phyloP scores from a whole-genome alignment of 2,888 invertebrate genomes.

The Sphaerophoria taeniata region DNA sequence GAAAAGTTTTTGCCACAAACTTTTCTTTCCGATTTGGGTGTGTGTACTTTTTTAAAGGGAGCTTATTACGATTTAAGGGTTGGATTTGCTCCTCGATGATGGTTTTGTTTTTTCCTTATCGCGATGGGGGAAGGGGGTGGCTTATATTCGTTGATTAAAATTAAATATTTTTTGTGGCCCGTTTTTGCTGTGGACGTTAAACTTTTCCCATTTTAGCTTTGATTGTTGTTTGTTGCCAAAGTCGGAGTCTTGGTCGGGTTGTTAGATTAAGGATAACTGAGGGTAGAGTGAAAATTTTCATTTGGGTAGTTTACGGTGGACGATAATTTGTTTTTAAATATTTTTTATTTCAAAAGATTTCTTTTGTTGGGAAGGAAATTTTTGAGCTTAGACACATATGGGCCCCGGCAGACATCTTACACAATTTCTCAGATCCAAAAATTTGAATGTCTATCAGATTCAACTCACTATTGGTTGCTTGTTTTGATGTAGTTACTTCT shows the following conservation, averaged over 20 bases:
- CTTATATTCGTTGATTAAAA: slow-evolving; percentile 70
- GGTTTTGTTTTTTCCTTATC: slow-evolving; percentile 3
- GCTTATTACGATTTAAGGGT: slow-evolving; percentile 74
- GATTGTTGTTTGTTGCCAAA: slow-evolving; percentile 66
- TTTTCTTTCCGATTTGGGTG: slow-evolving; percentile 36
- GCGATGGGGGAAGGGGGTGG: slow-evolving; percentile 12
- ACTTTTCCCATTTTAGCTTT: slow-evolving; percentile 69
- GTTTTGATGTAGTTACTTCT: too few relatives aligned
- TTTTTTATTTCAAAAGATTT: slow-evolving; percentile 66
- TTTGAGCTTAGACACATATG: too few relatives aligned
- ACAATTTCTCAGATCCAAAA: too few relatives aligned
- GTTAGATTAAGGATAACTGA: background rate
- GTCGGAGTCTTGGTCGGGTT: background rate
- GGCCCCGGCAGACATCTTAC: too few relatives aligned
- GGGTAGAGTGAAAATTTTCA: slow-evolving; percentile 63
- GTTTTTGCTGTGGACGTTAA: slow-evolving; percentile 30
- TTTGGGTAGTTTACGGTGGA: slow-evolving; percentile 56
- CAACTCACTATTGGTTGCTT: too few relatives aligned
- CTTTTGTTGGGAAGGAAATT: slow-evolving; percentile 6
- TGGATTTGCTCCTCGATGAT: slow-evolving; percentile 53
- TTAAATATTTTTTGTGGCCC: slow-evolving; percentile 61
- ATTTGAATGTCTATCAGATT: too few relatives aligned
- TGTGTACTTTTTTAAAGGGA: slow-evolving; percentile 27
- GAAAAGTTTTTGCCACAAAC: slow-evolving; percentile 67
- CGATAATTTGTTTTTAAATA: slow-evolving; percentile 73